Base-by-base conservation (phyloP, 2,113 vertebrate species). In the Pipra filicauda region DNA sequence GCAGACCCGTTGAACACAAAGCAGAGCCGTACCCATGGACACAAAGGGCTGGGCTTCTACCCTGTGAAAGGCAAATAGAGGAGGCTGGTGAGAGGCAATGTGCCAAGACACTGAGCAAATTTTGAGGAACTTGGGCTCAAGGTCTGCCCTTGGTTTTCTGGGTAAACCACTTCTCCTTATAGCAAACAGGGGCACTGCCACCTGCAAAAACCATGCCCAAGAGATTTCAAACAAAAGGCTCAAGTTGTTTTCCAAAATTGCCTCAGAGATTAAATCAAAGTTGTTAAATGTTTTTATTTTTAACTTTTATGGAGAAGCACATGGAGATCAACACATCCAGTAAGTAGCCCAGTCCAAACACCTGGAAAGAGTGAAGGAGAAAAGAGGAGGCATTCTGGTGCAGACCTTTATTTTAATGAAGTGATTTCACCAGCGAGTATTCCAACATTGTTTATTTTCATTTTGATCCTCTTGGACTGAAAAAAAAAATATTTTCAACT, bases 41-140 rank as follows among this genome's bases (percentile, higher is more conserved):
- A 58, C 69, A 89, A 69, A 89, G 49, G 48, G 6, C 44, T 74
- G 31, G 52, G 65, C n/a, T 91, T 81, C 69, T 55, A 46, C 33
- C 48, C 61, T 81, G 65, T 81, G 65, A 96, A 95, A 92, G 21
- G 49, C n/a, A 93, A 94, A 94, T 11, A 93, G 48, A 91, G 57
- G 41, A 92, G 73, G 11, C 12, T n/a, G 23, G 28, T 28, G 26
- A 46, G 30, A 78, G 80, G 83, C 44, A 65, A 11, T 2, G 10
- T 85, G 85, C 80, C 92, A 91, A 89, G 49, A 57, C 10, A 26
- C 66, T 1, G 0, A 83, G 35, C 27, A 81, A 75, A 88, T 93
- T 93, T 30, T 52, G 33, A 85, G 17, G 2, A 44, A 94, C 27
- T 67, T 4, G 0, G 31, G 39, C 84, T 92, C 91, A 92, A 94